Evolutionary conservation across 1,140 invertebrate species (phyloP).

Genomic region (Drosophila willistoni): DNA sequence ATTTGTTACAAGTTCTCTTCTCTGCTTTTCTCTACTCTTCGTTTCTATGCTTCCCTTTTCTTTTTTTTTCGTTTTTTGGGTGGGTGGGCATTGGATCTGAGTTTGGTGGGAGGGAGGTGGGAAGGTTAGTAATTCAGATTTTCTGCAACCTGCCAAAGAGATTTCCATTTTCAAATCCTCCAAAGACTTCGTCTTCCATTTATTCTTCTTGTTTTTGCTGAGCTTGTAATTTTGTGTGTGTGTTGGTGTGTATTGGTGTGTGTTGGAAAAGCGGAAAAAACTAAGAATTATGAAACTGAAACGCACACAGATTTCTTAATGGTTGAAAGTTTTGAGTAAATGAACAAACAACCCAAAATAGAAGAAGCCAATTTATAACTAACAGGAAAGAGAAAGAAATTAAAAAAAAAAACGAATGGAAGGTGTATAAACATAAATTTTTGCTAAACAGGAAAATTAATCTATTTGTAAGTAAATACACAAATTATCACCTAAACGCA

Average conservation of each 20-base stretch:
- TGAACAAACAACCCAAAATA: conserved; percentile 36
- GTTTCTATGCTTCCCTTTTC: background rate
- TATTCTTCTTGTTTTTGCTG: conserved; percentile 58
- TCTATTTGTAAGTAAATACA: too few species aligned
- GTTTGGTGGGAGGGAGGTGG: too few species aligned
- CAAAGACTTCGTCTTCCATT: conserved; percentile 16
- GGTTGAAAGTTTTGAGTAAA: conserved; percentile 46
- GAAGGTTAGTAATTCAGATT: conserved; percentile 49
- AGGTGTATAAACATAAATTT: background rate
- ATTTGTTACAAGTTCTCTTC: conserved; percentile 67
- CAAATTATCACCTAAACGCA: too few species aligned
- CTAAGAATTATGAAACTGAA: conserved; percentile 58
- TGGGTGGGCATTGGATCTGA: too few species aligned
- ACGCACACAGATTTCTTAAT: conserved; percentile 60
- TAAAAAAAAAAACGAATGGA: background rate
- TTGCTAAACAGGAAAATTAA: background rate
- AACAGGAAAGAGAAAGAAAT: background rate
- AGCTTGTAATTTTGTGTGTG: conserved; percentile 65
- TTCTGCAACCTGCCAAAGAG: conserved; percentile 44
- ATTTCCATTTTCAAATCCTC: conserved; percentile 18
- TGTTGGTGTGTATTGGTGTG: background rate
- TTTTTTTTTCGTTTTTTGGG: conserved; percentile 37
- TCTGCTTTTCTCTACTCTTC: background rate
- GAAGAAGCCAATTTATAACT: conserved; percentile 16
- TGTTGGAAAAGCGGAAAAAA: conserved; percentile 42